phyloP scores from a whole-genome alignment of 1,140 invertebrate species.

The Caenorhabditis elegans region DNA sequence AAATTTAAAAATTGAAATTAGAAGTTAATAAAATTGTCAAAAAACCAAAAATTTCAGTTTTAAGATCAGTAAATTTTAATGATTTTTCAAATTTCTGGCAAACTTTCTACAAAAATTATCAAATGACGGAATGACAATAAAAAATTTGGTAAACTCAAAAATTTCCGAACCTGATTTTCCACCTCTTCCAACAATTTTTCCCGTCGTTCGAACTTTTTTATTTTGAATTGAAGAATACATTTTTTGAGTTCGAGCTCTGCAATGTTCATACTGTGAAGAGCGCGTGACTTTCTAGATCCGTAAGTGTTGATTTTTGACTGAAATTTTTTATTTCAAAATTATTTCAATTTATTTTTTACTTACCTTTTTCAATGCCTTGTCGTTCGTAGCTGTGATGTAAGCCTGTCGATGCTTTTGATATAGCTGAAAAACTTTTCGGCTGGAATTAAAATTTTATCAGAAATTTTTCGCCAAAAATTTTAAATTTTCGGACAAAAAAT shows the following conservation, averaged over 20 bases:
- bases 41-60: no score
- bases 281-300: background rate
- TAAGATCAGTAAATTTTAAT: no score
- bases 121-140: no score
- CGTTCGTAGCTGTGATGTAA: background rate
- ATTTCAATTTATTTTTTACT: background rate
- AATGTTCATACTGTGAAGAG: background rate
- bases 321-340: background rate
- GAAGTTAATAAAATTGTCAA: no score
- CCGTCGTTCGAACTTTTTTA: background rate
- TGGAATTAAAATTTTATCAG: no score
- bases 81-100: no score
- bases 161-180: background rate
- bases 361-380: background rate
- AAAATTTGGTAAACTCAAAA: no score
- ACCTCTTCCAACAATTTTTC: background rate
- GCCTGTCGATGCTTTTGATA: background rate
- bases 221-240: background rate
- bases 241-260: background rate
- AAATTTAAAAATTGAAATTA: no score
- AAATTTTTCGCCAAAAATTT: no score
- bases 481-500: no score
- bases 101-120: no score
- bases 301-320: background rate
- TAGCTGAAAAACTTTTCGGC: no score